Percentiles rank a stretch among this genome's conserved stretches.
phyloP scores from a whole-genome alignment of 2,113 vertebrate genomes.

The Anseranas semipalmata region DNA sequence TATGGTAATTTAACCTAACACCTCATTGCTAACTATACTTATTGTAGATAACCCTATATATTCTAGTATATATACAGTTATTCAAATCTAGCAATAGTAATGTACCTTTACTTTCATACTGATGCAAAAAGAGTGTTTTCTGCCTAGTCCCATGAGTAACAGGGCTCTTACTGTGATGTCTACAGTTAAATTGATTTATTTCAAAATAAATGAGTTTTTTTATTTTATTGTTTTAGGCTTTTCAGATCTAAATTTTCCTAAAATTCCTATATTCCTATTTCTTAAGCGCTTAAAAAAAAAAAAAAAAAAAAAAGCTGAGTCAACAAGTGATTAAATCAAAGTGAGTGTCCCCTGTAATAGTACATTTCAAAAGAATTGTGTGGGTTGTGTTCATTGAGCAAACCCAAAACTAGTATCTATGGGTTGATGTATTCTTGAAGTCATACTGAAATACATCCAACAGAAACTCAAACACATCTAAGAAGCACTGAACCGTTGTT shows the following conservation, averaged over 20 bases:
- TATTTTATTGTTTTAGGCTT: neutral
- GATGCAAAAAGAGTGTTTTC: neutral
- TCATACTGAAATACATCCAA: neutral
- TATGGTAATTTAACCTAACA: neutral
- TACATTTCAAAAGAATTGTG: neutral
- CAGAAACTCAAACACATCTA: conserved; percentile 1
- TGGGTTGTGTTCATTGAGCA: neutral
- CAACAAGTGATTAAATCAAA: neutral
- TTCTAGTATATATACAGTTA: neutral
- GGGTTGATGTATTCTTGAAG: neutral
- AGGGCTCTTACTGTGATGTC: neutral
- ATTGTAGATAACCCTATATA: neutral
- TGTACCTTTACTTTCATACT: neutral
- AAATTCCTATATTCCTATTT: neutral
- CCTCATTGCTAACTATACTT: neutral
- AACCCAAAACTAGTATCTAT: neutral
- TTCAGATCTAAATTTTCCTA: neutral
- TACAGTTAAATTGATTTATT: neutral
- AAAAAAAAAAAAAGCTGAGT: neutral
- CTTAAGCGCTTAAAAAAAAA: neutral
- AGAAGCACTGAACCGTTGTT: neutral
- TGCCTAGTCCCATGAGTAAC: neutral
- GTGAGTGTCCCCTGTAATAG: neutral
- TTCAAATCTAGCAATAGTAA: neutral
- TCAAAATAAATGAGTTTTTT: neutral